Evolutionary conservation across 2,888 invertebrate species (phyloP), one percentile per base, ranked within the genome.

Genomic region (Macrosoma leucophasiata): DNA sequence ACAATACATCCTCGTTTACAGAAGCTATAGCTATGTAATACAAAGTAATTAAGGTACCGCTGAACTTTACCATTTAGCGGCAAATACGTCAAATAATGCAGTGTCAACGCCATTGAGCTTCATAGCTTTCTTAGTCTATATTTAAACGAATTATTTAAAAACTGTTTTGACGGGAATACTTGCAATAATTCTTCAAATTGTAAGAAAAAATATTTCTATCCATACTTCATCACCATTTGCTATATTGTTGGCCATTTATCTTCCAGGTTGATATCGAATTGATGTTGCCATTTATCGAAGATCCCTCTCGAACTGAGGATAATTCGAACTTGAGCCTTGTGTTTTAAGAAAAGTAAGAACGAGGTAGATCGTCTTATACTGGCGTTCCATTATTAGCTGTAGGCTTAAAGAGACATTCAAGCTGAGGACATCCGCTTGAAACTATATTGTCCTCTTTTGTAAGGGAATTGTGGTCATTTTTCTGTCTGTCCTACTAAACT

Each of bases 201-300:
- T 29, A 25, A 15, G 12, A 25, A 17, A 35, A 30, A 17, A 13
- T 21, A 20, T 3, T 15, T 22, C 25, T 21, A 6, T 11, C 19
- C 39, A 35, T 33, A 40, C 35, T 43, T 40, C 43, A 43, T 43
- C 43, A 37, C 33, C 39, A 39, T 43, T 35, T 28, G 37, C 31
- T 33, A 37, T 38, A 37, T 39, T 31, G 35, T 30, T 24, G 11
- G 24, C 18, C 32, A 43, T 39, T 39, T 35, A 29, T 43, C 37
- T 37, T 10, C 29, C 14, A 22, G 33, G 28, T 19, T 24, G 30
- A 29, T 36, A 37, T 36, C 17, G 17, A 19, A 22, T 9, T 17
- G 29, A 19, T 13, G 21, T 22, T 23, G 28, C 35, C 37, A 38
- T 17, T 26, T 25, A 7, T 3, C 3, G 11, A 1, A 8, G 35